Evolutionary conservation across 2,113 vertebrate genomes (phyloP).

Genomic region (Cyrtonyx montezumae): DNA sequence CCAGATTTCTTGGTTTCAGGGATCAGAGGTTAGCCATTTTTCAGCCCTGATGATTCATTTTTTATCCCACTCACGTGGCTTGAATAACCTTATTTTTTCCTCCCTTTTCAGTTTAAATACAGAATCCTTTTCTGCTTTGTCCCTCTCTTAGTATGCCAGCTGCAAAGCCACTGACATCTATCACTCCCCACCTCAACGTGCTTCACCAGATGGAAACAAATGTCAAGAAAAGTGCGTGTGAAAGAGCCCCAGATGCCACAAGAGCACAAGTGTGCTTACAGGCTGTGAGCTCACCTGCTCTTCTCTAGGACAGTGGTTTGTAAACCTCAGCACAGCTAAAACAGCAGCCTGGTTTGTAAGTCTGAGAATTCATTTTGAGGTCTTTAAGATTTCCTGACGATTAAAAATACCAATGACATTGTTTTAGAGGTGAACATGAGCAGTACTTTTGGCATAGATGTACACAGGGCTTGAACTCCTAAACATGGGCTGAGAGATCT

Average conservation of each 20-base stretch:
- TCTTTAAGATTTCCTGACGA: neutral
- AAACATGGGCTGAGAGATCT: neutral
- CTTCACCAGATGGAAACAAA: neutral
- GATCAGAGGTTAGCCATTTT: slow-evolving; percentile 52
- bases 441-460: neutral
- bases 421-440: neutral
- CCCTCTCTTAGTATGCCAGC: neutral
- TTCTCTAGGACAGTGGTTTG: neutral
- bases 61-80: neutral
- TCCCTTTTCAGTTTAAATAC: slow-evolving; percentile 11
- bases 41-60: slow-evolving; percentile 49
- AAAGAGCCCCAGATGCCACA: neutral
- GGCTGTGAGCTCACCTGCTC: neutral
- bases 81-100: neutral
- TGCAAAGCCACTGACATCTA: neutral
- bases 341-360: neutral
- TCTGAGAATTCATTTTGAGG: neutral
- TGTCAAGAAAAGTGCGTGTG: neutral
- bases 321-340: neutral
- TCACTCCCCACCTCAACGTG: neutral
- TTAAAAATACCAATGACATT: neutral
- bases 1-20: slow-evolving; percentile 3
- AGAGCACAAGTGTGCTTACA: neutral
- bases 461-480: neutral
- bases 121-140: neutral